These are phyloP conservation scores for Pseudotriccus pelzelni DNA, from an alignment of 2,797 vertebrate species.

Conservation along the genomic window DNA sequence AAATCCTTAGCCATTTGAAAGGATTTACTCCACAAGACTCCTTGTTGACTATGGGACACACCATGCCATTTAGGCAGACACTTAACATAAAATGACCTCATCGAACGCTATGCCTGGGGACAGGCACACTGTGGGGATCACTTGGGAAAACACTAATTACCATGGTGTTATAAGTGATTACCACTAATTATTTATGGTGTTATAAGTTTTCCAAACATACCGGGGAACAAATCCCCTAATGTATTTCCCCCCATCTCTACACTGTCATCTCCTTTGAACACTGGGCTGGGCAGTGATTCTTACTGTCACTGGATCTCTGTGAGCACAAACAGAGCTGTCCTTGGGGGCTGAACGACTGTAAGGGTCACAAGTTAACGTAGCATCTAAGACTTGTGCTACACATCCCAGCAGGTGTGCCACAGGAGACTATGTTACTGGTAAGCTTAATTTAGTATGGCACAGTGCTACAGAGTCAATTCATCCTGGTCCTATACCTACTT, in stretches of 20 bases:
- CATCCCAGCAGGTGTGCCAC: neutral
- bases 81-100: neutral
- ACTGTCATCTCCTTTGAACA: neutral
- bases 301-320: neutral
- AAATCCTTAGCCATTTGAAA: neutral
- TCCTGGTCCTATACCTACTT: neutral
- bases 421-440: neutral
- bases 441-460: neutral
- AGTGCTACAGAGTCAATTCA: neutral
- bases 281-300: neutral
- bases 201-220: neutral
- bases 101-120: neutral
- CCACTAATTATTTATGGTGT: neutral
- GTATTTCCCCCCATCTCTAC: neutral
- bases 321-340: neutral
- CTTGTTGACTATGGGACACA: neutral
- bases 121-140: neutral
- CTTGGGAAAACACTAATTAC: neutral
- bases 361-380: neutral
- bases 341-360: neutral
- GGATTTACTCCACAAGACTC: neutral
- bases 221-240: neutral
- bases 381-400: neutral
- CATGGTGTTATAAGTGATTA: no score
- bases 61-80: fast-evolving